A percentile compares a stretch with the other conserved stretches of the same genome.
Evolutionary conservation across 2,888 invertebrate species (phyloP).

Genomic region (Lycocerus yunnanus): DNA sequence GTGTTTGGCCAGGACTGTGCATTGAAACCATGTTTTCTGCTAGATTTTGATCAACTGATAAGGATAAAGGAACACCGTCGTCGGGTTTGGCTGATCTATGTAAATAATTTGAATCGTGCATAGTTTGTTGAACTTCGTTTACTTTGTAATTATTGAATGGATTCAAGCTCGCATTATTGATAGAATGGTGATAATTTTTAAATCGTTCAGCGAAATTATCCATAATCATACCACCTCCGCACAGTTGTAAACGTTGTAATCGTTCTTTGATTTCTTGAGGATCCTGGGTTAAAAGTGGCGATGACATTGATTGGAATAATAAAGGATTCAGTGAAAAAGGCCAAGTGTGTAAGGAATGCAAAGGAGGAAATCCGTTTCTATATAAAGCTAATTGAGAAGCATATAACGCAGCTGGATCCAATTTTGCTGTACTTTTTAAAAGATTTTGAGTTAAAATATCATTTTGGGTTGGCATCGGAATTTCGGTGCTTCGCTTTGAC

Average conservation of each 20-base stretch:
- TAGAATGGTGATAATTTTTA: conserved; percentile 40
- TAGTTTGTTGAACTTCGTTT: conserved; percentile 35
- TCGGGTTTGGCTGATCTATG: conserved; percentile 48
- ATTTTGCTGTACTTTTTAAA: conserved; percentile 65
- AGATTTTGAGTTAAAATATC: conserved; percentile 70
- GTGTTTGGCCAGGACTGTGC: conserved; percentile 54
- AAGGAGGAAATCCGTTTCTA: conserved; percentile 55
- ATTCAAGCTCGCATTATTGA: conserved; percentile 21
- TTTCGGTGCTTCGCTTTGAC: conserved; percentile 54
- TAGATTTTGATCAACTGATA: conserved; percentile 48
- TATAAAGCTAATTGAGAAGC: conserved; percentile 67
- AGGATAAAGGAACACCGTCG: conserved; percentile 59
- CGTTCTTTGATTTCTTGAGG: conserved; percentile 71
- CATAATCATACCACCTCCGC: conserved; percentile 69
- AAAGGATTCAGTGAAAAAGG: conserved; percentile 69
- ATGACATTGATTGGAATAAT: conserved; percentile 62
- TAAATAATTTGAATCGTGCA: conserved; percentile 26
- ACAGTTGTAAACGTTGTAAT: conserved; percentile 69
- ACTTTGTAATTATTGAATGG: conserved; percentile 40
- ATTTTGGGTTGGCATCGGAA: conserved; percentile 41
- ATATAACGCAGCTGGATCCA: conserved; percentile 65
- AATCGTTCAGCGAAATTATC: conserved; percentile 49
- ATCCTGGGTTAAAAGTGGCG: conserved; percentile 61
- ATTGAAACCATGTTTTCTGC: conserved; percentile 41
- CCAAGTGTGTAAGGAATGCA: conserved; percentile 46